phyloP scores from a whole-genome alignment of 2,797 vertebrate species.

The Coranthus polyacanthus region DNA sequence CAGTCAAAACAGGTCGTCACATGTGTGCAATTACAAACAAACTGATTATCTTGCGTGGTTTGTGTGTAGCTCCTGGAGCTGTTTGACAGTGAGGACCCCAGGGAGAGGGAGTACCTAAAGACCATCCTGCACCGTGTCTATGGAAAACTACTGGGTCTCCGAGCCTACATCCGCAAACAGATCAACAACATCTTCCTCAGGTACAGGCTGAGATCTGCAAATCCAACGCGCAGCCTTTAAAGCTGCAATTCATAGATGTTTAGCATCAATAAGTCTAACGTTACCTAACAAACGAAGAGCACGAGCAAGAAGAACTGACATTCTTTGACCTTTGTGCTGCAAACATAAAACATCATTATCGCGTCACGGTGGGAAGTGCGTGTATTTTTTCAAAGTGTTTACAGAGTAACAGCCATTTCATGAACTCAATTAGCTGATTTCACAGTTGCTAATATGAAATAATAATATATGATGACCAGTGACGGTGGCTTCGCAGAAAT shows the following conservation, averaged over 20 bases:
- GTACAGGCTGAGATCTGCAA: conserved; percentile 67
- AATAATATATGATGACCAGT: no score
- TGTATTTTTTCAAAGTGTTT: no score
- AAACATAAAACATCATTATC: no score
- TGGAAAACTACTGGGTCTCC: conserved; percentile 93
- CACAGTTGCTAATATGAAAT: no score
- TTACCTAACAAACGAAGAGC: conserved; percentile 10
- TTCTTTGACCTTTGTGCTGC: neutral
- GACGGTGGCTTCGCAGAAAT: neutral
- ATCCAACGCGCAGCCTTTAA: conserved; percentile 15
- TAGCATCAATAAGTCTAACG: conserved; percentile 33
- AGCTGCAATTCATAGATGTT: conserved; percentile 18
- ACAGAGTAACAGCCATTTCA: no score
- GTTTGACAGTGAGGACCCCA: conserved; percentile 94
- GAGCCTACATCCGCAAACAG: conserved; percentile 95
- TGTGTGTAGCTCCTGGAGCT: conserved; percentile 89
- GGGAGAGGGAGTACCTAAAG: conserved; percentile 94
- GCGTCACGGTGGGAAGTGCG: no score
- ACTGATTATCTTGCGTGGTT: conserved; percentile 18
- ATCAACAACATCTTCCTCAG: conserved; percentile 97
- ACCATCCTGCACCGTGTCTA: conserved; percentile 95
- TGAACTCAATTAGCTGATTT: no score
- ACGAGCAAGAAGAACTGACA: conserved; percentile 5
- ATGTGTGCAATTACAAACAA: conserved; percentile 3
- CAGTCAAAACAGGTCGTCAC: neutral